Percentiles rank a stretch among this genome's conserved stretches.
phyloP scores from a whole-genome alignment of 2,797 vertebrate species.

The Bucorvus abyssinicus region DNA sequence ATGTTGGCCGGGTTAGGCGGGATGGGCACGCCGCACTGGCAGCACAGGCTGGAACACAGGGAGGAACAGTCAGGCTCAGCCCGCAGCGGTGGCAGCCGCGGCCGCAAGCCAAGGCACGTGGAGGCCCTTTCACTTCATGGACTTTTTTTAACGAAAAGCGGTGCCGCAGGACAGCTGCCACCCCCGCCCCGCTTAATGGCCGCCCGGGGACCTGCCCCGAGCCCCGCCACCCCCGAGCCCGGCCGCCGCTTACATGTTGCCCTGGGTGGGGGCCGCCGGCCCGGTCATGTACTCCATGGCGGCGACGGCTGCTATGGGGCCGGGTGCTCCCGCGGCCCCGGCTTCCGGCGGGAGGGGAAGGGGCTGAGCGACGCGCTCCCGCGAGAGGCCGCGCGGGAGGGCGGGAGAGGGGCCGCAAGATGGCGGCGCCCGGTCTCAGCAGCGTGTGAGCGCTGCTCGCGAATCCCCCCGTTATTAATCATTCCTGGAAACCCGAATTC shows the following conservation, averaged over 20 bases:
- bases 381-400: neutral
- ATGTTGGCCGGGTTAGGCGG: conserved; percentile 96
- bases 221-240: neutral
- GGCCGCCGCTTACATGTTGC: neutral
- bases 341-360: neutral
- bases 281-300: conserved; percentile 1
- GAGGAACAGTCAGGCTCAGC: neutral
- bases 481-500: neutral
- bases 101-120: too few relatives aligned
- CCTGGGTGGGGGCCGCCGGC: neutral
- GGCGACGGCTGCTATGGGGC: too few relatives aligned
- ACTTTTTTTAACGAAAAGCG: too few relatives aligned
- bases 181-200: too few relatives aligned
- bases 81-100: rapidly evolving
- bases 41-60: conserved; percentile 85
- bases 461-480: too few relatives aligned
- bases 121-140: too few relatives aligned
- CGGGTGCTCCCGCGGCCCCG: rapidly evolving
- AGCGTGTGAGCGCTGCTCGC: too few relatives aligned
- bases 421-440: neutral
- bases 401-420: neutral
- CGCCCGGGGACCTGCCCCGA: too few relatives aligned
- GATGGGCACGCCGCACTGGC: conserved; percentile 90
- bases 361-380: neutral
- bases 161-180: too few relatives aligned